These are phyloP conservation scores for Hemicentrotus pulcherrimus DNA, from an alignment of 35 echinoderm and acorn worm genomes.

Conservation along the genomic window DNA sequence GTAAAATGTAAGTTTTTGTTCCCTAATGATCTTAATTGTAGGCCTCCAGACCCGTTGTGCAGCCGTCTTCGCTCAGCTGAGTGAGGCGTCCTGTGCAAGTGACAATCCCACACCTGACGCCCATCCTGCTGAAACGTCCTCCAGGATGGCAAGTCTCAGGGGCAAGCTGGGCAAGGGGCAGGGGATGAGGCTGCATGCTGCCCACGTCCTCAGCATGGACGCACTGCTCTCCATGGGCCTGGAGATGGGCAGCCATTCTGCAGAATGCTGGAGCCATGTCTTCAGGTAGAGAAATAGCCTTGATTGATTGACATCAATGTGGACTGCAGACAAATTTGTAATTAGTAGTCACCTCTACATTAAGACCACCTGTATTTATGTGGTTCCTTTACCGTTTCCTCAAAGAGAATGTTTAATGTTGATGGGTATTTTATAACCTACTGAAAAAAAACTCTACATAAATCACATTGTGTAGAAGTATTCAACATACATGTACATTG, in stretches of 20 bases:
- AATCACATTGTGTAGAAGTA: too few relatives aligned
- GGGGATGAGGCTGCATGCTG: slow-evolving; percentile 89
- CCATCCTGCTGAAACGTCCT: not conserved
- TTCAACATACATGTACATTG: too few relatives aligned
- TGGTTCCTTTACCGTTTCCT: not conserved
- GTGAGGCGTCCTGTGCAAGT: slow-evolving; percentile 79
- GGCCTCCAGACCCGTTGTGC: slow-evolving; percentile 88
- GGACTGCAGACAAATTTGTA: not conserved
- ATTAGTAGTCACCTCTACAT: not conserved
- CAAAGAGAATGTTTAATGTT: not conserved
- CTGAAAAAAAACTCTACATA: too few relatives aligned
- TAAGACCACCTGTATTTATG: too few relatives aligned
- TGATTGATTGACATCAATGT: not conserved
- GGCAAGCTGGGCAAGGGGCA: slow-evolving; percentile 62
- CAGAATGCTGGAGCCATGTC: slow-evolving; percentile 92
- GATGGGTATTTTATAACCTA: too few relatives aligned
- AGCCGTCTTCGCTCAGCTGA: slow-evolving; percentile 82
- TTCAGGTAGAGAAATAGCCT: slow-evolving; percentile 72
- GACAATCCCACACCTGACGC: slow-evolving; percentile 60
- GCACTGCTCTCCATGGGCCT: slow-evolving; percentile 94
- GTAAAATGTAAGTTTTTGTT: not conserved
- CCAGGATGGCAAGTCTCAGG: slow-evolving; percentile 51
- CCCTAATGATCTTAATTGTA: not conserved
- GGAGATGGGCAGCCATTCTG: slow-evolving; percentile 95
- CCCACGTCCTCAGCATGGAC: slow-evolving; percentile 94